Percentiles rank a stretch among this genome's conserved stretches.
Evolutionary conservation across 2,797 vertebrate genomes (phyloP).

Genomic region (Serranus cabrilla): DNA sequence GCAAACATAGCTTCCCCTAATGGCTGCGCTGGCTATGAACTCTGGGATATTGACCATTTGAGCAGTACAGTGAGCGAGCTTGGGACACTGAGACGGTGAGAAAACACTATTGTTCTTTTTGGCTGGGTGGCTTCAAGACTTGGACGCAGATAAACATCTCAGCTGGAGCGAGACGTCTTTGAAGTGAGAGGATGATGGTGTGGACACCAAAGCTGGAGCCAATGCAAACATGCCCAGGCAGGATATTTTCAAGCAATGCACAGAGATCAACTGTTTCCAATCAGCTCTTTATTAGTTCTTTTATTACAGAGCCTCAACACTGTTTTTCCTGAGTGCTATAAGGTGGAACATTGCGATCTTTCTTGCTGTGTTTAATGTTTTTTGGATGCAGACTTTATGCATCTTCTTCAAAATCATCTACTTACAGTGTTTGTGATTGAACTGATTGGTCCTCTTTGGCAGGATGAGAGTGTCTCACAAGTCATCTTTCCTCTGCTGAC

Average conservation of each 20-base stretch:
- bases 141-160: slow-evolving; percentile 88
- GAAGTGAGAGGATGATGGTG: slow-evolving; percentile 85
- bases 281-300: slow-evolving; percentile 66
- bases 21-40: slow-evolving; percentile 86
- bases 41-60: slow-evolving; percentile 85
- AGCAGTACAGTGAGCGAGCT: slow-evolving; percentile 64
- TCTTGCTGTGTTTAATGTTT: slow-evolving; percentile 39
- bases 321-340: slow-evolving; percentile 51
- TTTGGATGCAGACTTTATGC: slow-evolving; percentile 23
- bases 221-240: slow-evolving; percentile 87
- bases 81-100: slow-evolving; percentile 81
- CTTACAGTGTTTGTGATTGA: slow-evolving; percentile 8
- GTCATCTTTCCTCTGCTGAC: slow-evolving; percentile 19
- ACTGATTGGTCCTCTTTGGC: slow-evolving; percentile 39
- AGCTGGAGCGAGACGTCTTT: slow-evolving; percentile 85
- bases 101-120: slow-evolving; percentile 81
- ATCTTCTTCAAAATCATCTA: slow-evolving; percentile 26
- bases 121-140: slow-evolving; percentile 85
- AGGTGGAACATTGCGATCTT: slow-evolving; percentile 47
- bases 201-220: slow-evolving; percentile 81
- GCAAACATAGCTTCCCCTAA: slow-evolving; percentile 76
- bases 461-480: slow-evolving; percentile 24
- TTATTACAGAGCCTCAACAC: slow-evolving; percentile 45
- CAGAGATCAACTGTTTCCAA: slow-evolving; percentile 72
- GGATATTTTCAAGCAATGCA: slow-evolving; percentile 80